These are phyloP conservation scores for Romanogobio albipinnatus DNA, from an alignment of 2,113 vertebrate genomes.

Conservation along the genomic window DNA sequence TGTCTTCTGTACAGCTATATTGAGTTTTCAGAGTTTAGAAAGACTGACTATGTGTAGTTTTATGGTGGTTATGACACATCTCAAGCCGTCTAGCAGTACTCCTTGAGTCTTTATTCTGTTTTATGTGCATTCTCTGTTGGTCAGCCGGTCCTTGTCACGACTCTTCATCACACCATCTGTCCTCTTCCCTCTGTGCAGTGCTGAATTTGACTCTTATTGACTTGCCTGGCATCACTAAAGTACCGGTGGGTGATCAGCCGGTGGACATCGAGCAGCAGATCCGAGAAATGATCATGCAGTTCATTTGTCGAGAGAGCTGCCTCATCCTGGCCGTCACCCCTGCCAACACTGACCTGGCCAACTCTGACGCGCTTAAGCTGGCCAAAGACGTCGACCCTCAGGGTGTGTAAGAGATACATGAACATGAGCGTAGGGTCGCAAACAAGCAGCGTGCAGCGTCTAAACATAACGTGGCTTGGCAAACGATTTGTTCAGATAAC, in stretches of 20 bases:
- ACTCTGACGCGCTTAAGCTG: conserved; percentile 92
- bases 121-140: background rate
- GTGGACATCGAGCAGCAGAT: conserved; percentile 93
- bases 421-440: too few relatives aligned
- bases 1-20: background rate
- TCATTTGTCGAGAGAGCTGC: conserved; percentile 90
- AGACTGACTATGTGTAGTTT: too few relatives aligned
- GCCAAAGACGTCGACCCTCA: conserved; percentile 94
- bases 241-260: conserved; percentile 94
- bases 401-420: conserved; percentile 74
- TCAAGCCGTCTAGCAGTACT: background rate
- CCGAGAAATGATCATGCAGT: conserved; percentile 96
- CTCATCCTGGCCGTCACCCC: conserved; percentile 92
- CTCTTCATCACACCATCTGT: background rate
- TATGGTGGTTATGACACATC: too few relatives aligned
- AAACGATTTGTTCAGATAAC: too few relatives aligned
- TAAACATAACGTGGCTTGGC: too few relatives aligned
- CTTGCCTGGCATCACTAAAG: conserved; percentile 92
- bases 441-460: too few relatives aligned
- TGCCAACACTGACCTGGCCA: conserved; percentile 93
- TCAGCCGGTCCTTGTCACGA: conserved; percentile 8
- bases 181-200: conserved; percentile 69
- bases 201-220: conserved; percentile 93
- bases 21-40: too few relatives aligned
- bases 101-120: conserved; percentile 2